Evolutionary conservation across 30 jellyfish, hydroid and myxozoan species (phyloP).

Genomic region (Chironex yamaguchii): DNA sequence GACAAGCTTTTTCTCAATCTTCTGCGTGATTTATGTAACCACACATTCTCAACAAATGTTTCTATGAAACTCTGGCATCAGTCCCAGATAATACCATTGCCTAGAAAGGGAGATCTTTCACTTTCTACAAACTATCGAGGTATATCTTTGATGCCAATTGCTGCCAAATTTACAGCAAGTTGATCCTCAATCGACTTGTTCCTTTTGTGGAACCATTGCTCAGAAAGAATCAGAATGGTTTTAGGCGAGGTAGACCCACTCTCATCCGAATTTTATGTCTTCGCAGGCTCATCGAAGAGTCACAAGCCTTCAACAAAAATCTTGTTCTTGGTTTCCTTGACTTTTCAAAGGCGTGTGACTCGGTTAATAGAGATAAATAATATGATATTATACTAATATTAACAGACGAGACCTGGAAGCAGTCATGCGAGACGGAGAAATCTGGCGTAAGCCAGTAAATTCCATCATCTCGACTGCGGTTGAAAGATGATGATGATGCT

Average conservation of each 20-base stretch:
- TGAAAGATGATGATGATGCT: no score
- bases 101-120: neutral
- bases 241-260: slow-evolving; percentile 1
- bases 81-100: neutral
- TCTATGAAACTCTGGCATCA: neutral
- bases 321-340: no score
- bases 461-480: no score
- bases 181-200: neutral
- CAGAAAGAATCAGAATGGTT: slow-evolving; percentile 30
- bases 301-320: no score
- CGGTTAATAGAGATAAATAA: no score
- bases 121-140: neutral
- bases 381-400: no score
- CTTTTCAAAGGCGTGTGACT: no score
- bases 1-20: neutral
- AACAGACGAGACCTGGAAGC: no score
- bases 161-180: neutral
- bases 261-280: no score
- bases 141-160: neutral
- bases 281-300: no score
- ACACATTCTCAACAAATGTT: neutral
- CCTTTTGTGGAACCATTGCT: slow-evolving; percentile 1
- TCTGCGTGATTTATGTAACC: neutral
- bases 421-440: no score
- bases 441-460: no score